Conservation (phyloP, 2,888 invertebrate species). For the Busseola fusca region DNA sequence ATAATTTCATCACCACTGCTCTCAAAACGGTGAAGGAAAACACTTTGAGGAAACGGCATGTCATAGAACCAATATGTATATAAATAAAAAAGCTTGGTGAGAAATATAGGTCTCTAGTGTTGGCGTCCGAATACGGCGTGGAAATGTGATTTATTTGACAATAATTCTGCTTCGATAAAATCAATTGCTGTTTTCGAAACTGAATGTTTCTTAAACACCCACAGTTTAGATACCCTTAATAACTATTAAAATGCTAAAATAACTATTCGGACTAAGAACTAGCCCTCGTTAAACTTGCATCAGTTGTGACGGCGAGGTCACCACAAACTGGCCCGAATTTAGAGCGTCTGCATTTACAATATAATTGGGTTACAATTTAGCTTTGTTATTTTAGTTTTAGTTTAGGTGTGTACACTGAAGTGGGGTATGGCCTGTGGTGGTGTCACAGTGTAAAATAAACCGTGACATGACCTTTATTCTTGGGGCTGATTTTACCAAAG, state of each 20-base stretch:
- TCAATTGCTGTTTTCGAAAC: background rate
- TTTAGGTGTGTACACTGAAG: background rate
- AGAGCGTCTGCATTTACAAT: conserved; percentile 9
- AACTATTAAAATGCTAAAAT: background rate
- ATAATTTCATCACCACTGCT: too few species aligned
- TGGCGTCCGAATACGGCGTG: background rate
- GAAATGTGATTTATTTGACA: background rate
- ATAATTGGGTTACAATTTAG: conserved; percentile 12
- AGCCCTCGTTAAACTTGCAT: conserved; percentile 28
- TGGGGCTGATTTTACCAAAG: background rate
- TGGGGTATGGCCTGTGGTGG: too few species aligned
- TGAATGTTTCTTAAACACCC: background rate
- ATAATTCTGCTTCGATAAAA: background rate
- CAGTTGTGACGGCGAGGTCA: conserved; percentile 10
- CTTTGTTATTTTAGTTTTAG: background rate
- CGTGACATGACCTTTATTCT: too few species aligned
- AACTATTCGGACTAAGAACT: conserved; percentile 8
- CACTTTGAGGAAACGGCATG: too few species aligned
- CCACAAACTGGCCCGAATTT: conserved; percentile 18
- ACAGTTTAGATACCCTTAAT: background rate
- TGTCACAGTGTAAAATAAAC: background rate
- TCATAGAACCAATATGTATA: too few species aligned
- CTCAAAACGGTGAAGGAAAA: too few species aligned
- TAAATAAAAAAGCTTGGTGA: background rate
- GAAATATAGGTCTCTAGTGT: background rate